Conservation (phyloP, 2,797 vertebrate species). For the Pampus argenteus region DNA sequence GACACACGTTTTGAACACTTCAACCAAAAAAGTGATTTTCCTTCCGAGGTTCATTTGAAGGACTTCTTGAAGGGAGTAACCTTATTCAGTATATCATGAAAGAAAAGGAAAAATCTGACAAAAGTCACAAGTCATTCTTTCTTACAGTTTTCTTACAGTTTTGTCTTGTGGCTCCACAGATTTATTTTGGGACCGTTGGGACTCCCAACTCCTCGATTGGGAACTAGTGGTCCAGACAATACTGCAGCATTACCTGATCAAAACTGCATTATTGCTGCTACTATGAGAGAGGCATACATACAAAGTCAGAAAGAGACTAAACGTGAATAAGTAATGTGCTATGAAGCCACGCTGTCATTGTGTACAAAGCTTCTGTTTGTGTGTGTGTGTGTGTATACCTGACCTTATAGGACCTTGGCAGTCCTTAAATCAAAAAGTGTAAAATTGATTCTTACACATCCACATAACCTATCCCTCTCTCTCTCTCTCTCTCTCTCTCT, state of each 20-base stretch:
- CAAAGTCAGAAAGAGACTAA: background rate
- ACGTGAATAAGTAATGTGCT: background rate
- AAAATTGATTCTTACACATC: constrained; percentile 23
- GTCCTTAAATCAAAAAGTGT: constrained; percentile 38
- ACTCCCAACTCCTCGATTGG: background rate
- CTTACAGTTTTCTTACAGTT: background rate
- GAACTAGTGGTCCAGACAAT: background rate
- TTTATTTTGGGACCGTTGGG: background rate
- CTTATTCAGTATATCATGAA: background rate
- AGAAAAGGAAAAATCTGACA: background rate
- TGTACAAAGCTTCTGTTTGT: constrained; percentile 15
- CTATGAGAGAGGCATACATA: background rate
- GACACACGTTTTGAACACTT: background rate
- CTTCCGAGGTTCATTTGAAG: background rate
- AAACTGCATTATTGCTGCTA: background rate
- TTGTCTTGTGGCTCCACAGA: background rate
- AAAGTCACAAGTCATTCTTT: background rate
- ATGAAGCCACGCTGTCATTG: constrained; percentile 7
- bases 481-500: background rate
- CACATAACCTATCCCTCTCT: background rate
- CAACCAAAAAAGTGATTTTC: background rate
- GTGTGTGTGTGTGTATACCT: background rate
- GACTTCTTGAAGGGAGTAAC: background rate
- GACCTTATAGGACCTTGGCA: constrained; percentile 36
- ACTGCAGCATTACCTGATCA: background rate